These are phyloP conservation scores for Menura novaehollandiae DNA, from an alignment of 2,113 vertebrate genomes.

Conservation along the genomic window DNA sequence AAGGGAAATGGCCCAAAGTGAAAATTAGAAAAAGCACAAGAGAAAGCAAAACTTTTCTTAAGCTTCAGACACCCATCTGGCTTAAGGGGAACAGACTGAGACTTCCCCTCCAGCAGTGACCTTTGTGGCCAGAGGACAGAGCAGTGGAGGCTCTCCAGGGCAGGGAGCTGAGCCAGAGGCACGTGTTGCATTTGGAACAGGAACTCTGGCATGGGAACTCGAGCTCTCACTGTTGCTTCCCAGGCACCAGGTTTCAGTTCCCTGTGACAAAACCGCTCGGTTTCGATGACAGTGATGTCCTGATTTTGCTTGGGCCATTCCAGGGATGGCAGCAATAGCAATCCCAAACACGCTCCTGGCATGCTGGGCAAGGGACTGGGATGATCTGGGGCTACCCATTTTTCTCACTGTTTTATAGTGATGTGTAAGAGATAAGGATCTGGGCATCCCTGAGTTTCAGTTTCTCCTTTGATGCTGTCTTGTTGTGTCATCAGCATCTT, in stretches of 20 bases:
- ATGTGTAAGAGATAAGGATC: neutral
- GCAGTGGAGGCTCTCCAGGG: neutral
- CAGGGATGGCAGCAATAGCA: neutral
- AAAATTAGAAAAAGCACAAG: neutral
- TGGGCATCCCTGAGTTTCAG: neutral
- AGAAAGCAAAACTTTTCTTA: slow-evolving; percentile 5
- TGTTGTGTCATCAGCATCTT: neutral
- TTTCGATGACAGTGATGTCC: neutral
- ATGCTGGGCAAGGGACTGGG: neutral
- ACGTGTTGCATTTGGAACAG: neutral
- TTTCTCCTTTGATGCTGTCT: neutral
- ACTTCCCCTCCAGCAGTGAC: neutral
- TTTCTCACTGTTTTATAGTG: neutral
- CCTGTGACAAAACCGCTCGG: neutral
- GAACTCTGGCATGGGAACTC: neutral
- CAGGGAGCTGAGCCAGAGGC: neutral
- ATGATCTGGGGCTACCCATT: neutral
- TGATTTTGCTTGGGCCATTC: neutral
- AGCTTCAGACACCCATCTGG: neutral
- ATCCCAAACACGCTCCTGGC: accelerated
- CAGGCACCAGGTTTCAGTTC: neutral
- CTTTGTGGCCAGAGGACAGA: neutral
- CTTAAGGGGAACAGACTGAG: neutral
- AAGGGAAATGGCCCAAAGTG: neutral
- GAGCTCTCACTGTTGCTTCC: neutral